These are phyloP conservation scores for Laodelphax striatellus DNA, from an alignment of 1,140 invertebrate species.

Conservation along the genomic window DNA sequence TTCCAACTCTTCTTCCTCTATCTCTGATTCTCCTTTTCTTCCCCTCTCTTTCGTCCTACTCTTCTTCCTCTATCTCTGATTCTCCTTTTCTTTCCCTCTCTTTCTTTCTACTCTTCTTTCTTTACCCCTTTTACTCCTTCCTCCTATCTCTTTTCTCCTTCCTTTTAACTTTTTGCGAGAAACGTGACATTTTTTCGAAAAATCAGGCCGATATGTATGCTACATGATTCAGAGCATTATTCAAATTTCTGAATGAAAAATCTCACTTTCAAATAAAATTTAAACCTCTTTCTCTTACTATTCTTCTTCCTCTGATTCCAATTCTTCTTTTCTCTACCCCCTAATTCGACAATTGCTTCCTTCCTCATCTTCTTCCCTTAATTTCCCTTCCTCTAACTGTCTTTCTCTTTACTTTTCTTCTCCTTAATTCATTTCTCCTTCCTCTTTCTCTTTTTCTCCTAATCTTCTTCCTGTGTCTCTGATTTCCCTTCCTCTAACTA, in stretches of 20 bases:
- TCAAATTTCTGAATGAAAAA: too few species aligned
- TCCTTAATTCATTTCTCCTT: not conserved
- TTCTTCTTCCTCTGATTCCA: not conserved
- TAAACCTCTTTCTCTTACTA: not conserved
- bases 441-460: not conserved
- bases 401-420: not conserved
- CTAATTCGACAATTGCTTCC: not conserved
- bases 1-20: too few species aligned
- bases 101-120: not conserved
- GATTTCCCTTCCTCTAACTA: too few species aligned
- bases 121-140: not conserved
- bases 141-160: not conserved
- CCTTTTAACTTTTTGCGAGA: too few species aligned
- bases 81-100: not conserved
- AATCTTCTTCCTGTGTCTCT: too few species aligned
- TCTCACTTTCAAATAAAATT: too few species aligned
- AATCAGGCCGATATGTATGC: too few species aligned
- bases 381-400: not conserved
- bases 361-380: not conserved
- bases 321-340: not conserved
- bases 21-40: too few species aligned
- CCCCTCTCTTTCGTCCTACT: not conserved
- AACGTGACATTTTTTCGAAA: too few species aligned
- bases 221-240: too few species aligned
- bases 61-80: not conserved